Conservation (phyloP, 2,113 vertebrate genomes). For the Amblyopsis rosae region DNA sequence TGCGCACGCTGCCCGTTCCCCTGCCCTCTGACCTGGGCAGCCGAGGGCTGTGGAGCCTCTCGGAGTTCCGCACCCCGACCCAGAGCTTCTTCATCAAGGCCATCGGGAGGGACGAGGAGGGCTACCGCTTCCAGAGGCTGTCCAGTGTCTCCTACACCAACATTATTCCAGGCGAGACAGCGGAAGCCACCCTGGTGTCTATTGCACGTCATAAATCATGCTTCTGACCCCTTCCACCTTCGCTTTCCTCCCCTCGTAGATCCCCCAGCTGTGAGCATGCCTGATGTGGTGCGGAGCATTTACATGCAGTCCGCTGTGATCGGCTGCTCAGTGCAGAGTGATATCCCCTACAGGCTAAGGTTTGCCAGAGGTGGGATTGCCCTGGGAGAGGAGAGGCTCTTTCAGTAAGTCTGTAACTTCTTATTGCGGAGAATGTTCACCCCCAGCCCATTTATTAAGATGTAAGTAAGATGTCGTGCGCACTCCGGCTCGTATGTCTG, state of each 20-base stretch:
- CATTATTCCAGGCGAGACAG: conserved; percentile 80
- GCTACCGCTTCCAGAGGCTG: conserved; percentile 87
- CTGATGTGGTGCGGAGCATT: conserved; percentile 77
- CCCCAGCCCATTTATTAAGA: conserved; percentile 33
- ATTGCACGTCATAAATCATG: conserved; percentile 58
- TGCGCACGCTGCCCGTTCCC: conserved; percentile 74
- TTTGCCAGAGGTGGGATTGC: conserved; percentile 75
- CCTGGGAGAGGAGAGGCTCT: conserved; percentile 79
- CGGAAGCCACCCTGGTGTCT: conserved; percentile 13
- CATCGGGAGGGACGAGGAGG: conserved; percentile 82
- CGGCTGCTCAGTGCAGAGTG: conserved; percentile 83
- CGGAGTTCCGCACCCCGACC: conserved; percentile 77
- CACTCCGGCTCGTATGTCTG: conserved; percentile 30
- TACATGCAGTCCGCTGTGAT: conserved; percentile 78
- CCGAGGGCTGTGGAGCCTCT: conserved; percentile 83
- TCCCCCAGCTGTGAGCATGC: conserved; percentile 85
- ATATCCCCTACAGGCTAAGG: conserved; percentile 84
- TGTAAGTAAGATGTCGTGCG: neutral
- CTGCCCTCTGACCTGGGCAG: conserved; percentile 74
- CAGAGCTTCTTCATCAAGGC: conserved; percentile 90
- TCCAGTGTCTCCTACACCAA: conserved; percentile 90
- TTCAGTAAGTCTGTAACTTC: conserved; percentile 76
- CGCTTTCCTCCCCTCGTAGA: conserved; percentile 67
- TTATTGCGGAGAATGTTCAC: conserved; percentile 22
- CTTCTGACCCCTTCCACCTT: conserved; percentile 41